Conservation (phyloP, 2,797 vertebrate species). For the Halcyon badia region DNA sequence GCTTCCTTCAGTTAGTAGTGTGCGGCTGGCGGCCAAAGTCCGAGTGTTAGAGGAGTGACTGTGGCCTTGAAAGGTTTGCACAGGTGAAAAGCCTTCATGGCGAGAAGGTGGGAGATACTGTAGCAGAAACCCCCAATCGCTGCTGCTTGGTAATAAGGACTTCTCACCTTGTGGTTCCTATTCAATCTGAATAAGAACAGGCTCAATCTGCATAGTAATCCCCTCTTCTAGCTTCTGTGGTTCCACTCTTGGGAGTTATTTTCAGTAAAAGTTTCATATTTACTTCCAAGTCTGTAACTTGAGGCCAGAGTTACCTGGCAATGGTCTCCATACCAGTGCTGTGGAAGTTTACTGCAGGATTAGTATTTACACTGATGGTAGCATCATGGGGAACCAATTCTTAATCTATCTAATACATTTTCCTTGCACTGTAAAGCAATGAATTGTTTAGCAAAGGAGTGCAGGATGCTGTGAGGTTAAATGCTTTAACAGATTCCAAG, state of each 20-base stretch:
- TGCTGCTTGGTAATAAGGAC: background rate
- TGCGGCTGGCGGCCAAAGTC: background rate
- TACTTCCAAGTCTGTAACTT: background rate
- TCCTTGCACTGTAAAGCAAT: background rate
- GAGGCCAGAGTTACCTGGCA: background rate
- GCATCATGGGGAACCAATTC: background rate
- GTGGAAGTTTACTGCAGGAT: background rate
- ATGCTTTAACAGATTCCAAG: background rate
- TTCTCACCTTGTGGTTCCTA: background rate
- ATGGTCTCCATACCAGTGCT: background rate
- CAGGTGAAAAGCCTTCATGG: background rate
- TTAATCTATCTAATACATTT: background rate
- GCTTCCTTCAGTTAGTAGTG: background rate
- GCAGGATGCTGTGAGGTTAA: accelerated
- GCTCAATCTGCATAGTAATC: background rate
- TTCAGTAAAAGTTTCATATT: background rate
- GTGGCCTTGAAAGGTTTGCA: no score
- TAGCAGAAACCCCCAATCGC: background rate
- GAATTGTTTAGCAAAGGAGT: background rate
- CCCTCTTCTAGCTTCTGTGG: background rate
- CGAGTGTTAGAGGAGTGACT: accelerated
- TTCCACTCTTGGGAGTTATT: background rate
- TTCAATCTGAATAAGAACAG: background rate
- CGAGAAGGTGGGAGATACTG: accelerated
- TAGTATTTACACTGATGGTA: background rate